These are phyloP conservation scores for Neuroscelio doddi DNA, from an alignment of 2,888 invertebrate genomes.

Conservation along the genomic window DNA sequence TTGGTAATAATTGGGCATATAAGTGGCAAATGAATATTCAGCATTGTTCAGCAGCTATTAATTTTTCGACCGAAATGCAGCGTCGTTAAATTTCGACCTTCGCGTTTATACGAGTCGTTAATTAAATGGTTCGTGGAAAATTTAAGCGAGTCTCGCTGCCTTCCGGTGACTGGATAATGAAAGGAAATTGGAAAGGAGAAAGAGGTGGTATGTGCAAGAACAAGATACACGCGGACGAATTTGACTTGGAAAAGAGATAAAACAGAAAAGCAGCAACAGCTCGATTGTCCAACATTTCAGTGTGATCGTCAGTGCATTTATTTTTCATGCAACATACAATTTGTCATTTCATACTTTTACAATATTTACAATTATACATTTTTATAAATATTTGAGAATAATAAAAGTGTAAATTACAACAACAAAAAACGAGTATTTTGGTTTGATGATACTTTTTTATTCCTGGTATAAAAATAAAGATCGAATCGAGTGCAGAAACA, in stretches of 20 bases:
- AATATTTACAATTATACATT: too few species aligned
- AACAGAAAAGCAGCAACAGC: too few species aligned
- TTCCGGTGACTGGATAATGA: not conserved
- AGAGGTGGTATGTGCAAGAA: not conserved
- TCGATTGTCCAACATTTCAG: not conserved
- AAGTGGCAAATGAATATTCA: conserved; percentile 2
- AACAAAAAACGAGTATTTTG: too few species aligned
- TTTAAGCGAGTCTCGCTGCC: not conserved
- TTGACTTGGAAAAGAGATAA: conserved; percentile 2
- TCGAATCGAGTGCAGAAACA: too few species aligned
- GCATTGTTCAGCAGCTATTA: not conserved
- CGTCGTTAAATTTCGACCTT: not conserved
- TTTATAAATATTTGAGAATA: too few species aligned
- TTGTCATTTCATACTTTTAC: too few species aligned
- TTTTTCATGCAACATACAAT: too few species aligned
- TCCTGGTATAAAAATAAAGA: too few species aligned
- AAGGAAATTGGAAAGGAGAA: not conserved
- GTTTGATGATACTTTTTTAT: too few species aligned
- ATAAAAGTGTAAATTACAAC: too few species aligned
- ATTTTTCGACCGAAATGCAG: not conserved
- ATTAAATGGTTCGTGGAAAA: conserved; percentile 8
- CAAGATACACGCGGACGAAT: conserved; percentile 1
- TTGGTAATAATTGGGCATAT: not conserved
- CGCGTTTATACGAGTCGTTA: not conserved
- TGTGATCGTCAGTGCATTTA: too few species aligned